Evolutionary conservation across 2,888 invertebrate species (phyloP).

Genomic region (Amphimallon solstitiale): DNA sequence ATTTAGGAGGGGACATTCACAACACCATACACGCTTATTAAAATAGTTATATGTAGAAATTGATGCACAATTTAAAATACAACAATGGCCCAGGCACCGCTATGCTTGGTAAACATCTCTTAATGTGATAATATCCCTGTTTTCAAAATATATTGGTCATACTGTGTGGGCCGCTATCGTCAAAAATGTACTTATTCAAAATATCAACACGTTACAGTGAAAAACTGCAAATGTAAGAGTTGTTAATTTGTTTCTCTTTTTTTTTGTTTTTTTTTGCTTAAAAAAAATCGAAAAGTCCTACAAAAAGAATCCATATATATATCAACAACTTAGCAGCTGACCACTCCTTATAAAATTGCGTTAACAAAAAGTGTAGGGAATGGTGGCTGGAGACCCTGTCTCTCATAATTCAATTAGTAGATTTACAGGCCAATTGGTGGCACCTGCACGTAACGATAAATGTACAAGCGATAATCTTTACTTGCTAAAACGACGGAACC

Average conservation of each 20-base stretch:
- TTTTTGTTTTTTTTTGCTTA: conserved; percentile 19
- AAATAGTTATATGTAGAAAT: conserved; percentile 61
- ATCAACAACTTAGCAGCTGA: conserved; percentile 59
- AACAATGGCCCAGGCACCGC: conserved; percentile 62
- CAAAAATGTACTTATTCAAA: conserved; percentile 61
- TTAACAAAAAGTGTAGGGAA: conserved; percentile 63
- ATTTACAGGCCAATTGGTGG: conserved; percentile 84
- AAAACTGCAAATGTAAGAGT: conserved; percentile 53
- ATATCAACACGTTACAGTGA: conserved; percentile 60
- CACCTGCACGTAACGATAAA: conserved; percentile 97
- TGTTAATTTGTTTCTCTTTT: conserved; percentile 42
- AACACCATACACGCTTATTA: conserved; percentile 64
- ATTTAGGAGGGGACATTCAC: conserved; percentile 60
- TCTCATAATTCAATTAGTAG: conserved; percentile 32
- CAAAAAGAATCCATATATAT: conserved; percentile 37
- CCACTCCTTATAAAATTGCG: conserved; percentile 62
- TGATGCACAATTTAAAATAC: conserved; percentile 60
- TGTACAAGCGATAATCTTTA: conserved; percentile 99
- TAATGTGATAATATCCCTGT: conserved; percentile 54
- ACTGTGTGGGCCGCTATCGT: conserved; percentile 51
- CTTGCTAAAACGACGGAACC: conserved; percentile 98
- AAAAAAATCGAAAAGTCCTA: conserved; percentile 29
- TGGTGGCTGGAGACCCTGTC: conserved; percentile 60
- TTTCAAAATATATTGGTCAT: conserved; percentile 56
- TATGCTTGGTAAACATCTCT: conserved; percentile 60